These are phyloP conservation scores for Palaemon carinicauda DNA, from an alignment of 1,140 invertebrate genomes.

Conservation along the genomic window DNA sequence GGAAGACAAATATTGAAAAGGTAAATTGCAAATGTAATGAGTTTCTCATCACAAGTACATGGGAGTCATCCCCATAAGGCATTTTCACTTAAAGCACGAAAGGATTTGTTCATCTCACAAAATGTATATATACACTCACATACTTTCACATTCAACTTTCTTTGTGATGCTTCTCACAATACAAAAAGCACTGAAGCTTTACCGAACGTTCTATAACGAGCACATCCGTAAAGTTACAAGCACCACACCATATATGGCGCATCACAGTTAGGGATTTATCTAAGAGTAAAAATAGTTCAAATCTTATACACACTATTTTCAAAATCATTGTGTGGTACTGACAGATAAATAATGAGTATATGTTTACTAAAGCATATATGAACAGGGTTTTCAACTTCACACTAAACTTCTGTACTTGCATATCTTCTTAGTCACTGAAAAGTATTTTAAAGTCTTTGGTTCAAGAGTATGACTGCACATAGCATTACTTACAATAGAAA, in stretches of 20 bases:
- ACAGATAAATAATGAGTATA: too few species aligned
- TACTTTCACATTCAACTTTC: constrained; percentile 14
- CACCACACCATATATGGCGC: constrained; percentile 38
- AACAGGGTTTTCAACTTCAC: too few species aligned
- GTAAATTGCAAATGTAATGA: constrained; percentile 29
- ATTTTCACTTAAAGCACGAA: constrained; percentile 50
- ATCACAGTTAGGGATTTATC: constrained; percentile 29
- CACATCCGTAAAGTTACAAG: not conserved
- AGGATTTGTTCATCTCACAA: constrained; percentile 24
- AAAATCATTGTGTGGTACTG: too few species aligned
- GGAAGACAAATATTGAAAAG: constrained; percentile 48
- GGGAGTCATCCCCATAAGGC: constrained; percentile 36
- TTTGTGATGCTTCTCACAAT: constrained; percentile 6
- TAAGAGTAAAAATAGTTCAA: not conserved
- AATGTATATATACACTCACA: constrained; percentile 23
- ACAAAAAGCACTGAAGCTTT: constrained; percentile 27
- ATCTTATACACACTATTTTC: too few species aligned
- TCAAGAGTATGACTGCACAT: constrained; percentile 41
- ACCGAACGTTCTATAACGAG: not conserved
- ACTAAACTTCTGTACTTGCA: too few species aligned
- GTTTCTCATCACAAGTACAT: constrained; percentile 25
- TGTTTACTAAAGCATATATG: too few species aligned
- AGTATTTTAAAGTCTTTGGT: constrained; percentile 41
- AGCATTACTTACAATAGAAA: not conserved
- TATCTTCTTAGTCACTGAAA: constrained; percentile 6